Conservation (phyloP, 2,888 invertebrate genomes). For the Platycheirus rosarum region DNA sequence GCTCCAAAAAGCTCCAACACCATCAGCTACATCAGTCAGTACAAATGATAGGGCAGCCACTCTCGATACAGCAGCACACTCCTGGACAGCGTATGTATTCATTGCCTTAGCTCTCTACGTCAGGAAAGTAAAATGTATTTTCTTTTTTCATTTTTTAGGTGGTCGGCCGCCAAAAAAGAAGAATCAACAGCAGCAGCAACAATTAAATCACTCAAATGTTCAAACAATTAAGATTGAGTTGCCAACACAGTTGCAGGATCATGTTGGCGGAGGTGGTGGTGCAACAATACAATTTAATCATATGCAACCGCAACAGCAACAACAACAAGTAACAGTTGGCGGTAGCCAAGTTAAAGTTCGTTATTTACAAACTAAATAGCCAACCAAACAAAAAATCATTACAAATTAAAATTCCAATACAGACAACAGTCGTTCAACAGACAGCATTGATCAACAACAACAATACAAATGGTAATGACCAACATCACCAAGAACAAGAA, state of each 20-base stretch:
- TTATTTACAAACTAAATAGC: constrained; percentile 81
- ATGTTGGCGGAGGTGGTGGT: constrained; percentile 76
- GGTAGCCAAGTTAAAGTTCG: constrained; percentile 81
- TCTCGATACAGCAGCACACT: constrained; percentile 81
- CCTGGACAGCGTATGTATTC: constrained; percentile 79
- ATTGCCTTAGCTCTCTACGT: background rate
- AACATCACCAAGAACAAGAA: constrained; percentile 45
- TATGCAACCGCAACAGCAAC: constrained; percentile 66
- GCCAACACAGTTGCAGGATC: constrained; percentile 78
- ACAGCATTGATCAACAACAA: constrained; percentile 69
- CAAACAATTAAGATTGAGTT: constrained; percentile 80
- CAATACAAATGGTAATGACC: constrained; percentile 32
- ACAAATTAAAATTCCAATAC: constrained; percentile 68
- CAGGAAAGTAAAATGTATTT: constrained; percentile 12
- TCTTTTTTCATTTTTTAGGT: constrained; percentile 75
- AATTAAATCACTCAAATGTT: constrained; percentile 75
- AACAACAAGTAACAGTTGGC: constrained; percentile 63
- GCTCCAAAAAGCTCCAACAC: constrained; percentile 81
- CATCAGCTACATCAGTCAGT: constrained; percentile 78
- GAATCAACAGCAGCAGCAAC: constrained; percentile 76
- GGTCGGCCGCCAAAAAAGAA: constrained; percentile 82
- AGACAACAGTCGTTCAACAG: constrained; percentile 71
- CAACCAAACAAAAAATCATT: constrained; percentile 66
- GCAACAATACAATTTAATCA: constrained; percentile 73
- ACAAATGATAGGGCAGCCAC: constrained; percentile 81